Evolutionary conservation across 2,797 vertebrate species (phyloP).

Genomic region (Enteromius argenteus): DNA sequence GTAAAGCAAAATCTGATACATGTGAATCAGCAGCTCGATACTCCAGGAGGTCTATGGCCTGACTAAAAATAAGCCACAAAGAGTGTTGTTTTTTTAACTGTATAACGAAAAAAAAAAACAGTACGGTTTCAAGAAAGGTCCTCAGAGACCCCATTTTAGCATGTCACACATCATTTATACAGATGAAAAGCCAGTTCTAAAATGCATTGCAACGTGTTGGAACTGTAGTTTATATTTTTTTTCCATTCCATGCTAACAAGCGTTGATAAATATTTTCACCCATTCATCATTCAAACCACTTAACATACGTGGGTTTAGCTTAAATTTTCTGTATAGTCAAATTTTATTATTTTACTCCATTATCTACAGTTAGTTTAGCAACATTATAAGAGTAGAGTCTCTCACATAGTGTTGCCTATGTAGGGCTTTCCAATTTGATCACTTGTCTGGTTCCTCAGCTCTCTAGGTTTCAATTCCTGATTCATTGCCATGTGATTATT

Average conservation of each 20-base stretch:
- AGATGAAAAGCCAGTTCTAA: neutral
- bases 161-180: neutral
- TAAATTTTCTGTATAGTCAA: neutral
- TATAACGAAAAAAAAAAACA: neutral
- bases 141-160: neutral
- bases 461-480: neutral
- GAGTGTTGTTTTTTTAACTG: neutral
- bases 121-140: neutral
- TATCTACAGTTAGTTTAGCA: neutral
- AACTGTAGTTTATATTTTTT: neutral
- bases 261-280: neutral
- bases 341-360: neutral
- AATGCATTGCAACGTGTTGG: neutral
- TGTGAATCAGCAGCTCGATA: neutral
- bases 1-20: neutral
- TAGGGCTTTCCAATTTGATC: neutral
- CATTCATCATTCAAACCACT: neutral
- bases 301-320: neutral
- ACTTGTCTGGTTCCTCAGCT: neutral
- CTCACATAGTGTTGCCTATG: neutral
- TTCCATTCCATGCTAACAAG: neutral
- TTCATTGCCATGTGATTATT: constrained; percentile 19
- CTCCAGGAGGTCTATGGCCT: neutral
- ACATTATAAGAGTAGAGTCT: neutral
- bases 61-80: neutral